These are phyloP conservation scores for Heliothis virescens DNA, from an alignment of 1,140 invertebrate genomes.

Conservation along the genomic window DNA sequence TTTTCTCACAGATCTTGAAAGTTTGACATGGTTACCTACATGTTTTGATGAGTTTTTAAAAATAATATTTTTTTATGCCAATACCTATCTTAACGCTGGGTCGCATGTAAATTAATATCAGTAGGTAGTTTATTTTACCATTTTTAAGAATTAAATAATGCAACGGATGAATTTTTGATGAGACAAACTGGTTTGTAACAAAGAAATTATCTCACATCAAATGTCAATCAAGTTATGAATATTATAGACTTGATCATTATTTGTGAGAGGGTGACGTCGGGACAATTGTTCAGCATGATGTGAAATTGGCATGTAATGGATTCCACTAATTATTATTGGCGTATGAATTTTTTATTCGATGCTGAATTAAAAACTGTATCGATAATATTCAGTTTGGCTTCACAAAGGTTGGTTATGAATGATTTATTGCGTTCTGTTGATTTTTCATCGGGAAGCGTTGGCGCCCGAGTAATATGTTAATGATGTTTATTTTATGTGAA, in stretches of 20 bases:
- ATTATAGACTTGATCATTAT: conserved; percentile 64
- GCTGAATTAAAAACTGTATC: conserved; percentile 65
- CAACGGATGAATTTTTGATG: conserved; percentile 67
- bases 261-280: conserved; percentile 46
- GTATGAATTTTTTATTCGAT: conserved; percentile 59
- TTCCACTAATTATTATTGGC: conserved; percentile 75
- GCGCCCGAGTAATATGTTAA: conserved; percentile 70
- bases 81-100: conserved; percentile 24
- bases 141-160: conserved; percentile 43
- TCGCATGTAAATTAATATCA: conserved; percentile 28
- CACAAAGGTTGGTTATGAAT: conserved; percentile 77
- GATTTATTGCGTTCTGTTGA: conserved; percentile 76
- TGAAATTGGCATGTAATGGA: conserved; percentile 73
- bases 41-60: conserved; percentile 2
- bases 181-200: conserved; percentile 70
- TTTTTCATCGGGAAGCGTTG: conserved; percentile 78
- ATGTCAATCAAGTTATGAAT: conserved; percentile 79
- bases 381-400: conserved; percentile 64
- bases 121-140: conserved; percentile 45
- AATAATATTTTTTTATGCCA: conserved; percentile 33
- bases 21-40: not conserved
- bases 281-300: conserved; percentile 69
- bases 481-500: conserved; percentile 56
- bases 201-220: conserved; percentile 61
- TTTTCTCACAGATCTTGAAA: conserved; percentile 73